These are phyloP conservation scores for Drosophila lacicola DNA, from an alignment of 2,888 invertebrate species.

Conservation along the genomic window DNA sequence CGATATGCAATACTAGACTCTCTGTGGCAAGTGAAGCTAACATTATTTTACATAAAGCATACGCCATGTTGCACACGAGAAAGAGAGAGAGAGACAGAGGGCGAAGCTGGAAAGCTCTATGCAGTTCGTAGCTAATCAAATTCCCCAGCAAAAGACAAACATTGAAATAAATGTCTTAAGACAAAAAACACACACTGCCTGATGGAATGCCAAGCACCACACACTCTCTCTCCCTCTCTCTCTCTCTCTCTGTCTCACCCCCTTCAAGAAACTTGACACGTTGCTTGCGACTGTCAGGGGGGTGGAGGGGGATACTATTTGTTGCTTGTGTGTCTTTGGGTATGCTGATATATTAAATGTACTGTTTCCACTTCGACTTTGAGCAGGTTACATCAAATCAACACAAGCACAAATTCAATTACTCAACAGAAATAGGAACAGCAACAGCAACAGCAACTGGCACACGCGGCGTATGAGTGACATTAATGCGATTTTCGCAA, in stretches of 20 bases:
- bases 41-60: slow-evolving; percentile 52
- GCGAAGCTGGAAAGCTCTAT: neutral
- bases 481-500: slow-evolving; percentile 81
- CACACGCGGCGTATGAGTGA: slow-evolving; percentile 68
- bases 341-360: slow-evolving; percentile 51
- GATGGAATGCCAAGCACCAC: slow-evolving; percentile 27
- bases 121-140: slow-evolving; percentile 56
- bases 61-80: slow-evolving; percentile 36
- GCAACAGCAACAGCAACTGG: slow-evolving; percentile 12
- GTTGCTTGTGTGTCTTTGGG: slow-evolving; percentile 21
- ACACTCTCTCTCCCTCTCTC: neutral
- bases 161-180: slow-evolving; percentile 54
- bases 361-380: slow-evolving; percentile 37
- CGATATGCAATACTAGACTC: slow-evolving; percentile 24
- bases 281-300: slow-evolving; percentile 5
- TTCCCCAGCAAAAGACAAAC: slow-evolving; percentile 56
- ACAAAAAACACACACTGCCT: slow-evolving; percentile 40
- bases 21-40: slow-evolving; percentile 15
- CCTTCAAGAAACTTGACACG: slow-evolving; percentile 29
- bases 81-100: neutral
- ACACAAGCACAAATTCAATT: slow-evolving; percentile 79
- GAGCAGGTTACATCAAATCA: slow-evolving; percentile 71
- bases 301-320: neutral
- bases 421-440: slow-evolving; percentile 56
- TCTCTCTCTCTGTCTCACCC: no score